Evolutionary conservation across 2,888 invertebrate species (phyloP), one percentile per base, ranked within the genome.

Genomic region (Trissolcus brochymenae): DNA sequence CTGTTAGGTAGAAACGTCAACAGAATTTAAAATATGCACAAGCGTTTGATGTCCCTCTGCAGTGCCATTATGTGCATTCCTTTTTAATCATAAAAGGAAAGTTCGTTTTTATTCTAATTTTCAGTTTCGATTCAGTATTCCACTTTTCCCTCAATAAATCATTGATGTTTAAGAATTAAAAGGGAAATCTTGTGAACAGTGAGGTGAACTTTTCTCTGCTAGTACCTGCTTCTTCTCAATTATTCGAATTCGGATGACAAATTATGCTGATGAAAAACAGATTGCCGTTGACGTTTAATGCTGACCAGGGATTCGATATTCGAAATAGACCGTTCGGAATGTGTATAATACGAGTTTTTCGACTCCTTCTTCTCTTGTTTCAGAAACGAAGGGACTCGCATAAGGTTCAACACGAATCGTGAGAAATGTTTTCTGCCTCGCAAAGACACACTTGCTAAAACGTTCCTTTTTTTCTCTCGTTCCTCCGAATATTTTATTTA

Each of bases 11-110:
- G 81, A 83, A 84, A 82, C 84, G 82, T 83, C 86, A 82, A 82
- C 84, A 84, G 87, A 87, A 88, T 88, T 83, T 85, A 85, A 87
- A 87, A 87, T 87, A 88, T 88, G 86, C 87, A 86, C 83, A 81
- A 74, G 46, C 70, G 40, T 66, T 78, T 78, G 9, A 35, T 35
- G 73, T 73, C 70, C 73, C 53, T 25, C 53, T 43, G n/a, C 59
- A 35, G 49, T 53, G 60, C 50, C 16, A 76, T 75, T 71, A 61
- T 62, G 49, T 57, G 64, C 61, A 74, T 71, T 77, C 67, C 62
- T 74, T 76, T n/a, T 68, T 67, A 56, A 57, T 54, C 4, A 16
- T 53, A 65, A 72, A 60, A 21, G 65, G 62, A 25, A 62, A 62
- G 53, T 71, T 66, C 43, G 56, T 25, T 25, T 25, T 25, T 25